Evolutionary conservation across 2,888 invertebrate species (phyloP).

Genomic region (Dynastes tityus): DNA sequence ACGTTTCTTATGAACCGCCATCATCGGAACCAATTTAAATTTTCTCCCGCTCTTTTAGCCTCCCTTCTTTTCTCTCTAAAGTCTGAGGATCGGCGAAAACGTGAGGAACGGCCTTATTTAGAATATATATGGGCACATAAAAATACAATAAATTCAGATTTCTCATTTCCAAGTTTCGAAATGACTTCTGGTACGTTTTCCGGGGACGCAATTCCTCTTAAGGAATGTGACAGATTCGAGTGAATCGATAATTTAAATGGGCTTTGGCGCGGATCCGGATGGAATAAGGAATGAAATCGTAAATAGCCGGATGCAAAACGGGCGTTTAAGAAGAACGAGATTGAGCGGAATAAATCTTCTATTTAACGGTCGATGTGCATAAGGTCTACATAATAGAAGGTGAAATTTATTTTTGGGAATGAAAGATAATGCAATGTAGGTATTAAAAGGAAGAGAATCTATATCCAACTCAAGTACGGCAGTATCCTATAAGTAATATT

Average conservation of each 20-base stretch:
- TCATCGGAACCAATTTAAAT: slow-evolving; percentile 50
- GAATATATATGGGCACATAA: slow-evolving; percentile 52
- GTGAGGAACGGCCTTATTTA: slow-evolving; percentile 48
- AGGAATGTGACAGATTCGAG: slow-evolving; percentile 35
- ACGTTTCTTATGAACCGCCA: slow-evolving; percentile 32
- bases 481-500: too few relatives aligned
- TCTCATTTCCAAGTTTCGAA: slow-evolving; percentile 49
- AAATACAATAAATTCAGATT: slow-evolving; percentile 49
- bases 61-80: not conserved
- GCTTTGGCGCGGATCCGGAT: slow-evolving; percentile 16
- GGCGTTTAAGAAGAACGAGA: not conserved
- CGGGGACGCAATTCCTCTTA: slow-evolving; percentile 24
- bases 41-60: slow-evolving; percentile 28
- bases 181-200: slow-evolving; percentile 48
- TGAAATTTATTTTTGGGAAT: too few relatives aligned
- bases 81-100: not conserved
- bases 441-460: too few relatives aligned
- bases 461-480: too few relatives aligned
- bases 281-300: slow-evolving; percentile 15
- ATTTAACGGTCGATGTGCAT: not conserved
- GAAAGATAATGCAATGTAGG: too few relatives aligned
- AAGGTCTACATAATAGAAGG: too few relatives aligned
- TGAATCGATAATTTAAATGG: slow-evolving; percentile 39
- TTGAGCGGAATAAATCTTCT: slow-evolving; percentile 5
- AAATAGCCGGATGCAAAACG: not conserved